Conservation (phyloP, 2,113 vertebrate genomes). For the Chitala chitala region DNA sequence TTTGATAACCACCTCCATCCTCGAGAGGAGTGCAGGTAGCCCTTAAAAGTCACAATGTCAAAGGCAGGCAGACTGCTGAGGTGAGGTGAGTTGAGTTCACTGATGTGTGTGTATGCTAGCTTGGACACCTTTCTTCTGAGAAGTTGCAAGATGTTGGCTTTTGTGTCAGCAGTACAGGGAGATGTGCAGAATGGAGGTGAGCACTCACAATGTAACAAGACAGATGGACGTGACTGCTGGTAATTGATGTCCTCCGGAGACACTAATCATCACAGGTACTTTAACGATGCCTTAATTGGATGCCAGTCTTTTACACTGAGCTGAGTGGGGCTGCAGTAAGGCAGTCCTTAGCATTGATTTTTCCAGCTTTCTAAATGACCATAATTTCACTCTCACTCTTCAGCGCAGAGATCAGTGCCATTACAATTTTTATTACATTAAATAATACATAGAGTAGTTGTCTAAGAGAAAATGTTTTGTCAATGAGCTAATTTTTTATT, state of each 20-base stretch:
- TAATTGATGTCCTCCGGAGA: slow-evolving; percentile 45
- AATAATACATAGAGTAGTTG: too few species aligned
- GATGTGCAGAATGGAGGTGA: slow-evolving; percentile 45
- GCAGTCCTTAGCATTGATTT: slow-evolving; percentile 48
- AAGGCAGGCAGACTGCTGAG: too few species aligned
- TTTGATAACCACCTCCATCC: too few species aligned
- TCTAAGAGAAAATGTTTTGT: slow-evolving; percentile 31
- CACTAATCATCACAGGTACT: slow-evolving; percentile 49
- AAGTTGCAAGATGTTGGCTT: too few species aligned
- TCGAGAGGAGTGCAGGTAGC: too few species aligned
- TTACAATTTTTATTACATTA: too few species aligned
- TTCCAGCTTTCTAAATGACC: slow-evolving; percentile 32
- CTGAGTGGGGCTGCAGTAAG: not conserved
- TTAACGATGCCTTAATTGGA: slow-evolving; percentile 50
- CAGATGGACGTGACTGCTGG: slow-evolving; percentile 39
- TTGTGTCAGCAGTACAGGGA: too few species aligned
- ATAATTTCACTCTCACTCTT: slow-evolving; percentile 46
- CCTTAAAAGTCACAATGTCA: too few species aligned
- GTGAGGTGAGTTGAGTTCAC: too few species aligned
- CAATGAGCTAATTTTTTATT: slow-evolving; percentile 46
- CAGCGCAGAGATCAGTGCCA: too few species aligned
- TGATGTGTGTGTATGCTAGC: too few species aligned
- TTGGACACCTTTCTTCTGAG: too few species aligned
- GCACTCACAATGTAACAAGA: slow-evolving; percentile 53
- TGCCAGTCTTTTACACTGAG: slow-evolving; percentile 43